Percentiles rank a stretch among this genome's conserved stretches.
Conservation (phyloP, 2,888 invertebrate genomes). For the Neoitamus cyanurus region DNA sequence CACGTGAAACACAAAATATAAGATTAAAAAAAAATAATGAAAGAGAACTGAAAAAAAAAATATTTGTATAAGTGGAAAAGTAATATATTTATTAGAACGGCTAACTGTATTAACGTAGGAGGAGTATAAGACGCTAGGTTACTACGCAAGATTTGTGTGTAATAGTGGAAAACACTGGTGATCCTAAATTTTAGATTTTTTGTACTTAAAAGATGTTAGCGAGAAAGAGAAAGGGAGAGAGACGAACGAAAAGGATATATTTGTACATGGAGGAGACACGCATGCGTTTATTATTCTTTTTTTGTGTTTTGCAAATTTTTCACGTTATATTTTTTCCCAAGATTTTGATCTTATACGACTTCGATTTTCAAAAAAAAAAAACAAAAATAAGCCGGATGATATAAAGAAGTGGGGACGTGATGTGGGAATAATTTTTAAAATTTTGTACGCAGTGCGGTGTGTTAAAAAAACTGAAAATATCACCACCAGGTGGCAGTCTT, state of each 20-base stretch:
- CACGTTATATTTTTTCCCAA: neutral
- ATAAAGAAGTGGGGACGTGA: too few relatives aligned
- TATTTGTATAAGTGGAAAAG: neutral
- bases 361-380: too few relatives aligned
- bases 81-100: conserved; percentile 33
- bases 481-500: too few relatives aligned
- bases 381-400: too few relatives aligned
- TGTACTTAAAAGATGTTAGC: conserved; percentile 28
- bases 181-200: conserved; percentile 40
- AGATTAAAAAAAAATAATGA: neutral
- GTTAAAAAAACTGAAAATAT: too few relatives aligned
- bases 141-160: neutral
- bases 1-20: neutral
- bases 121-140: neutral
- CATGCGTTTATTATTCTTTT: neutral
- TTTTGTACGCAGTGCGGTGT: too few relatives aligned
- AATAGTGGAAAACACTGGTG: conserved; percentile 24
- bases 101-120: conserved; percentile 18
- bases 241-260: neutral
- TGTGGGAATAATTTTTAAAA: too few relatives aligned
- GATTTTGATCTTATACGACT: neutral
- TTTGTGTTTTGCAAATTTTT: neutral
- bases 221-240: neutral
- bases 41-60: neutral
- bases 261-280: neutral